Percentiles rank a stretch among this genome's conserved stretches.
Evolutionary conservation across 2,113 vertebrate species (phyloP).

Genomic region (Passer montanus): DNA sequence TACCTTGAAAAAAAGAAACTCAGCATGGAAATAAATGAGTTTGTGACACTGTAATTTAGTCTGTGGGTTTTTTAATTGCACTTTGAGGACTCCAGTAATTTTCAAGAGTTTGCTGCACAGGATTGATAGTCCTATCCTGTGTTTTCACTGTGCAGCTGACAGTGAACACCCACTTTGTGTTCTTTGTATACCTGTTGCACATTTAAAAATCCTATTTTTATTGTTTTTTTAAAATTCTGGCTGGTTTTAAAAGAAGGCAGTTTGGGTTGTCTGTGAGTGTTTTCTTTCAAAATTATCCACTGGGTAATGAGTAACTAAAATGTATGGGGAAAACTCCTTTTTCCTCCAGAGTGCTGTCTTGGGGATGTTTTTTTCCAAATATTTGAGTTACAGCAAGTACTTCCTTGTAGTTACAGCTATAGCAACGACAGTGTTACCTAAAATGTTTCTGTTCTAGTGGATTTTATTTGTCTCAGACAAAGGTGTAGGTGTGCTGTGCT

Average conservation of each 20-base stretch:
- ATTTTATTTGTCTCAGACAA: background rate
- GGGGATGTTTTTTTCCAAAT: background rate
- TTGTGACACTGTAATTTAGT: background rate
- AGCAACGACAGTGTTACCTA: background rate
- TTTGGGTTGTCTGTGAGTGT: background rate
- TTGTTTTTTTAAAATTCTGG: background rate
- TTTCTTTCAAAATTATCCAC: background rate
- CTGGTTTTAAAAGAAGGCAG: background rate
- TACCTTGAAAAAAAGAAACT: background rate
- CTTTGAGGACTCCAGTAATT: background rate
- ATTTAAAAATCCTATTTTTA: background rate
- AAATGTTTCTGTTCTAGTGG: background rate
- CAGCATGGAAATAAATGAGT: background rate
- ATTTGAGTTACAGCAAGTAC: background rate
- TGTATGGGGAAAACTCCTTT: background rate
- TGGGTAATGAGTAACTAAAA: background rate
- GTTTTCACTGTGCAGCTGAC: background rate
- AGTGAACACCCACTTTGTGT: background rate
- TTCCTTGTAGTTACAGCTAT: background rate
- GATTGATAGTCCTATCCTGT: background rate
- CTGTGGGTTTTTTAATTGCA: background rate
- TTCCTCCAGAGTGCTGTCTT: background rate
- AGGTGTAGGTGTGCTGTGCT: background rate
- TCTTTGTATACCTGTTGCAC: background rate
- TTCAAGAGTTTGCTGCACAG: background rate